phyloP scores from a whole-genome alignment of 2,888 invertebrate species.

The Drosophila recens region DNA sequence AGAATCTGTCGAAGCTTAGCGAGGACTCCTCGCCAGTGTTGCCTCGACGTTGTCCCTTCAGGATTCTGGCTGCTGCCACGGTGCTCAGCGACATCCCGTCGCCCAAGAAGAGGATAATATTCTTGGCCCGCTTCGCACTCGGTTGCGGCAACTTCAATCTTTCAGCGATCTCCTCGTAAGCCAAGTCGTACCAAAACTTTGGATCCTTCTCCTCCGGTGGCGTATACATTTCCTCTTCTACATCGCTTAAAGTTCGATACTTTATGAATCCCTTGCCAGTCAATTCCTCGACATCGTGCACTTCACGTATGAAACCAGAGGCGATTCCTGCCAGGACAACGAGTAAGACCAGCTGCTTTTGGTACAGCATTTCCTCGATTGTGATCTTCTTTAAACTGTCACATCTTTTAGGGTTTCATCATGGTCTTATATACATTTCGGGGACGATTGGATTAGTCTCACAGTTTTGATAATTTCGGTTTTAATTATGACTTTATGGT shows the following conservation, averaged over 20 bases:
- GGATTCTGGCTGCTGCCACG: constrained; percentile 88
- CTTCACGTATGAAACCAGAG: neutral
- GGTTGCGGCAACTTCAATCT: constrained; percentile 45
- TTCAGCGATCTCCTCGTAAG: constrained; percentile 56
- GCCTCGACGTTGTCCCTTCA: constrained; percentile 87
- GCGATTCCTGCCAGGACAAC: constrained; percentile 17
- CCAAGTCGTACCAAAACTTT: constrained; percentile 65
- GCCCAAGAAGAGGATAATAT: constrained; percentile 78
- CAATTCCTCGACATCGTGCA: constrained; percentile 32
- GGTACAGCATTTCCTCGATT: constrained; percentile 22
- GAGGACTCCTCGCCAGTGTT: constrained; percentile 87
- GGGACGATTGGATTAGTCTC: constrained; percentile 2
- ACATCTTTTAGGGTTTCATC: neutral
- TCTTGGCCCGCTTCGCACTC: constrained; percentile 63
- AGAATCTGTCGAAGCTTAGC: constrained; percentile 88
- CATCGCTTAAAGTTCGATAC: neutral
- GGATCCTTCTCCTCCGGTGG: constrained; percentile 65
- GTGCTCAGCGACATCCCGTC: constrained; percentile 91
- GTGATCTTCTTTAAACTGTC: constrained; percentile 21
- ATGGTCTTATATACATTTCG: constrained; percentile 32
- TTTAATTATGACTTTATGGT: constrained; percentile 20
- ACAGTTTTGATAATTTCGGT: constrained; percentile 19
- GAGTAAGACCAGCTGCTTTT: constrained; percentile 13
- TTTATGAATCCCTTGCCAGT: neutral
- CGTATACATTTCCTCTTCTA: constrained; percentile 52